Evolutionary conservation across 92 coral and sea anemone species (phyloP), one percentile per base, ranked within the genome.

Genomic region (Metridium senile): DNA sequence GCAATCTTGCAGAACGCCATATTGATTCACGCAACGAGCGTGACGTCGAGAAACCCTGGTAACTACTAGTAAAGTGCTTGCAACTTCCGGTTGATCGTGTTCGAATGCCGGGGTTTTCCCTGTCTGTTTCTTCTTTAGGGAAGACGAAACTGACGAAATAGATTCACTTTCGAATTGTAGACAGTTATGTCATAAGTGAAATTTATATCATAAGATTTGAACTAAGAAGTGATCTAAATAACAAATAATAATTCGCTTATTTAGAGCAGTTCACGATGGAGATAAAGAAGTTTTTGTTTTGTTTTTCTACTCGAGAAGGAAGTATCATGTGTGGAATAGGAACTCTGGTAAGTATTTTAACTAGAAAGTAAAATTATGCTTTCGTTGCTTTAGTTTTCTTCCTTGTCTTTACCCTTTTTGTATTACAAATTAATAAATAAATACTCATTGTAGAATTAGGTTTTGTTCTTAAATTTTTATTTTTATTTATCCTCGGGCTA

Each of bases 261-360:
- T n/a, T n/a, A n/a, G n/a, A n/a, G n/a, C n/a, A n/a, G n/a, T n/a
- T n/a, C n/a, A n/a, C n/a, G n/a, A 88, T 84, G 93, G 69, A 33
- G 26, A 51, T 88, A 1, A 58, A 79, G 33, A 70, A 66, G 33
- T 88, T 88, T 33, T 75, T 88, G 29, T 88, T 79, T 27, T 88
- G 93, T 81, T 79, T 88, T 65, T 79, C 61, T 30, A 45, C 74
- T 31, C 28, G 54, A 7, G 93, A 84, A 47, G 93, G 93, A 46
- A 84, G 89, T 13, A 79, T 82, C 69, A 33, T 79, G 23, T 88
- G 93, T 33, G 93, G 80, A 0, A 32, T 75, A 53, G 73, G 79
- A 67, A 73, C 89, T 21, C 58, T 88, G 86, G 93, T 88, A 84
- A 43, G 82, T 57, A 26, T 26, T 23, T 4, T 39, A 39, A 26